phyloP scores from a whole-genome alignment of 2,888 invertebrate species.

The Syrphus vitripennis region DNA sequence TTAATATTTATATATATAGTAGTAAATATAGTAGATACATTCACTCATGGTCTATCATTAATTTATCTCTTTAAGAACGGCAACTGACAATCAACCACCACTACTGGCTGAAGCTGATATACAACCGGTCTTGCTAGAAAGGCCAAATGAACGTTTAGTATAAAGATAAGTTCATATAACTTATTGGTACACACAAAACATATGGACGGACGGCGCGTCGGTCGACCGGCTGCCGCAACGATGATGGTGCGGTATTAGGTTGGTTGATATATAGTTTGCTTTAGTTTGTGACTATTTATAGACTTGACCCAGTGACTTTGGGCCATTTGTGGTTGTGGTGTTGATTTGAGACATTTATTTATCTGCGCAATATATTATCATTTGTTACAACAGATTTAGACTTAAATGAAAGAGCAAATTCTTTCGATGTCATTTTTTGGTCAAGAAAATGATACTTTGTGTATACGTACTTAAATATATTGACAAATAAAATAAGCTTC shows the following conservation, averaged over 20 bases:
- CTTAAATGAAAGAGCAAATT: not conserved
- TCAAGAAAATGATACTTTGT: not conserved
- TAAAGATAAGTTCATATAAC: not conserved
- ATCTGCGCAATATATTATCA: not conserved
- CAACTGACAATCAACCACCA: constrained; percentile 30
- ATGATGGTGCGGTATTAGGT: too few relatives aligned
- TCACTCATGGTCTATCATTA: constrained; percentile 5
- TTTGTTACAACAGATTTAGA: not conserved
- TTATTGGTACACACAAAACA: not conserved
- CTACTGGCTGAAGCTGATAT: not conserved
- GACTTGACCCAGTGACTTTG: constrained; percentile 69
- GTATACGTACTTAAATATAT: constrained; percentile 7
- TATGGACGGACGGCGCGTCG: not conserved
- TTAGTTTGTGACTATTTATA: constrained; percentile 64
- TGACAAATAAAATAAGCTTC: constrained; percentile 3
- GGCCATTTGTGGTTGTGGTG: constrained; percentile 30
- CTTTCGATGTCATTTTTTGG: constrained; percentile 8
- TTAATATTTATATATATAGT: not conserved
- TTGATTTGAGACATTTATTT: not conserved
- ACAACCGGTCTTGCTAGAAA: not conserved
- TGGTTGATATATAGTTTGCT: constrained; percentile 10
- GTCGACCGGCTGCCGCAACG: too few relatives aligned
- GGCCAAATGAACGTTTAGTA: not conserved
- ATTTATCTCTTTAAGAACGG: constrained; percentile 42
- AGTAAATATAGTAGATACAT: not conserved